Evolutionary conservation across 2,888 invertebrate species (phyloP).

Genomic region (Lithodes maja): DNA sequence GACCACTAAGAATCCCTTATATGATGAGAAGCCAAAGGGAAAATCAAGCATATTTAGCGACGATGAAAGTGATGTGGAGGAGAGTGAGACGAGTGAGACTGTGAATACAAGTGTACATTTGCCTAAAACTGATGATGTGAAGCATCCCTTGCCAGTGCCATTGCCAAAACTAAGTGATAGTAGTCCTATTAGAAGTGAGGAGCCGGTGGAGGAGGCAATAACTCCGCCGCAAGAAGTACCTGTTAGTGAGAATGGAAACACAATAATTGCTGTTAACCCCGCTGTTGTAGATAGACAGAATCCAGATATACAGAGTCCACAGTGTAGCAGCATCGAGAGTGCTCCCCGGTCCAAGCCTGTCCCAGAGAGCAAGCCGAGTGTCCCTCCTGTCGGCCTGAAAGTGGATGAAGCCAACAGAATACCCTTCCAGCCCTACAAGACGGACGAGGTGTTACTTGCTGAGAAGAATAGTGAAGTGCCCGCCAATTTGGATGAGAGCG

Average conservation of each 20-base stretch:
- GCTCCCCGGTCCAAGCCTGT: not conserved
- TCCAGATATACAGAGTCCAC: slow-evolving; percentile 15
- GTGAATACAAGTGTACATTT: slow-evolving; percentile 38
- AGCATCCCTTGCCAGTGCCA: slow-evolving; percentile 48
- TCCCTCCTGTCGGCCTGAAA: slow-evolving; percentile 26
- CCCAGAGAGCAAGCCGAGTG: slow-evolving; percentile 33
- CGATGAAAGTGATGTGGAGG: slow-evolving; percentile 45
- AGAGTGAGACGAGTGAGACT: slow-evolving; percentile 34
- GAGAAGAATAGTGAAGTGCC: slow-evolving; percentile 48
- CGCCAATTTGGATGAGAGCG: slow-evolving; percentile 48
- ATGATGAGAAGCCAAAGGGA: slow-evolving; percentile 16
- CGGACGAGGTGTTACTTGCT: slow-evolving; percentile 10
- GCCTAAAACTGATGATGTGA: slow-evolving; percentile 43
- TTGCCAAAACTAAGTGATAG: slow-evolving; percentile 31
- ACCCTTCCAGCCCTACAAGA: slow-evolving; percentile 57
- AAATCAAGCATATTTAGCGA: slow-evolving; percentile 55
- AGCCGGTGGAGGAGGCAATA: slow-evolving; percentile 1
- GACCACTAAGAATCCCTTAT: slow-evolving; percentile 28
- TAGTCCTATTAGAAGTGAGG: slow-evolving; percentile 22
- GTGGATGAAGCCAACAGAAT: slow-evolving; percentile 44
- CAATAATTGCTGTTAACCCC: slow-evolving; percentile 7
- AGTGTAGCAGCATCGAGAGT: not conserved
- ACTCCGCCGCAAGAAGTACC: slow-evolving; percentile 18
- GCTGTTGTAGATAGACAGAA: slow-evolving; percentile 23
- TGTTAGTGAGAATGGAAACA: slow-evolving; percentile 24